Percentiles rank a stretch among this genome's conserved stretches.
These are phyloP conservation scores for Anastrepha ludens DNA, from an alignment of 1,140 invertebrate species.

Conservation along the genomic window DNA sequence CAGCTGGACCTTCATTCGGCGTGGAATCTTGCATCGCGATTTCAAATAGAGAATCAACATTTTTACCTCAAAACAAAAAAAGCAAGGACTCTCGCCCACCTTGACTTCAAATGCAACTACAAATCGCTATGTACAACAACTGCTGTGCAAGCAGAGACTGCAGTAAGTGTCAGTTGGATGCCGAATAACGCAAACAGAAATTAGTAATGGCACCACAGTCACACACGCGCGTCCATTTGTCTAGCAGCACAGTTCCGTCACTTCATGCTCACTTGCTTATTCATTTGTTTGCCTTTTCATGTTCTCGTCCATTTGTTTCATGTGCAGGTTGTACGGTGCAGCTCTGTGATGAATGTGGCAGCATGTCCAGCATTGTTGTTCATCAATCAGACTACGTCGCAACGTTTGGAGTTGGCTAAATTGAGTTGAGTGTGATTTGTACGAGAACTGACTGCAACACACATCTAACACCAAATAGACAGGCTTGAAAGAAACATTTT, in stretches of 20 bases:
- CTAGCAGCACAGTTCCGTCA: background rate
- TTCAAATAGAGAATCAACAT: background rate
- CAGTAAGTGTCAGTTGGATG: background rate
- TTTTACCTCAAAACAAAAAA: background rate
- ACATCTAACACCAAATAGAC: too few relatives aligned
- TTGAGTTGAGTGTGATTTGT: background rate
- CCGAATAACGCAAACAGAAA: background rate
- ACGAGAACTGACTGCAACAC: too few relatives aligned
- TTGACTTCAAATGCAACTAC: background rate
- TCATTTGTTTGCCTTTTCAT: conserved; percentile 10
- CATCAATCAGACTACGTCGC: conserved; percentile 10
- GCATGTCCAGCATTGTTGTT: conserved; percentile 27
- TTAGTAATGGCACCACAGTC: background rate
- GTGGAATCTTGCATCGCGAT: background rate
- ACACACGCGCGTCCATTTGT: background rate
- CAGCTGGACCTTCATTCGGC: background rate
- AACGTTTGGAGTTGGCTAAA: conserved; percentile 38
- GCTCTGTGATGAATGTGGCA: conserved; percentile 13
- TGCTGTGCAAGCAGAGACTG: background rate
- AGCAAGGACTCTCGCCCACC: background rate
- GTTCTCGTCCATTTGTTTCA: background rate
- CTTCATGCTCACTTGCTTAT: conserved; percentile 10
- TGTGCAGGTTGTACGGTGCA: background rate
- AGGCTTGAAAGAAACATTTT: too few relatives aligned
- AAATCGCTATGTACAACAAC: background rate